Base-by-base conservation (phyloP, 2,888 invertebrate genomes). In the Nemapogon koenigi region DNA sequence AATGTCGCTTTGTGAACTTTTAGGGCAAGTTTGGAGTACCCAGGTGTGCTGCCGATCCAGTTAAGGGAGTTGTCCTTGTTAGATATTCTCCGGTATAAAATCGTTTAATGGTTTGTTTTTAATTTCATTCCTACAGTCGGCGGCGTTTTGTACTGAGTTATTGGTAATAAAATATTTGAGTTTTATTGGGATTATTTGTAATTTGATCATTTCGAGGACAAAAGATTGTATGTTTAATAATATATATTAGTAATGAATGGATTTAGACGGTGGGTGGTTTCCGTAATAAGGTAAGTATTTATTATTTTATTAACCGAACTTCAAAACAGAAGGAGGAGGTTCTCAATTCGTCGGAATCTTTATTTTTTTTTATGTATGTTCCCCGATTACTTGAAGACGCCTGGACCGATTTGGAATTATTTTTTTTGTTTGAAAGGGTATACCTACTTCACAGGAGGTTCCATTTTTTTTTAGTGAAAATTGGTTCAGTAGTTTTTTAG, bases 11-110 rank as follows among this genome's bases (percentile, higher is more conserved):
- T 69, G 63, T 76, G 71, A 75, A 72, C 76, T 76, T 73, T 72
- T 64, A 61, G 17, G 66, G 62, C 62, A 66, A 67, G 65, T 67
- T 71, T 75, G 61, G 71, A 75, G 78, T 75, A 67, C 78, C 78
- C 78, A 78, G 78, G 78, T 78, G 78, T 73, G 78, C 69, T 75
- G 75, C 73, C 73, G 73, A 75, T 73, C 75, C 75, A 71, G 76
- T 76, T 75, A 78, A 76, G 73, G 71, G 72, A 71, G 69, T 69
- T 70, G 64, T 69, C 75, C 75, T 76, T 76, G 78, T 76, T 76
- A 76, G 64, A 64, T 68, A 75, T 64, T 72, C 72, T 67, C 67
- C n/a, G n/a, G 65, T 67, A 71, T 68, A 65, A 72, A 73, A 75
- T 73, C 64, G 71, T 73, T 73, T 73, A 76, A 78, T 78, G 75